phyloP scores from a whole-genome alignment of 2,888 invertebrate species.

The Drosophila colorata region DNA sequence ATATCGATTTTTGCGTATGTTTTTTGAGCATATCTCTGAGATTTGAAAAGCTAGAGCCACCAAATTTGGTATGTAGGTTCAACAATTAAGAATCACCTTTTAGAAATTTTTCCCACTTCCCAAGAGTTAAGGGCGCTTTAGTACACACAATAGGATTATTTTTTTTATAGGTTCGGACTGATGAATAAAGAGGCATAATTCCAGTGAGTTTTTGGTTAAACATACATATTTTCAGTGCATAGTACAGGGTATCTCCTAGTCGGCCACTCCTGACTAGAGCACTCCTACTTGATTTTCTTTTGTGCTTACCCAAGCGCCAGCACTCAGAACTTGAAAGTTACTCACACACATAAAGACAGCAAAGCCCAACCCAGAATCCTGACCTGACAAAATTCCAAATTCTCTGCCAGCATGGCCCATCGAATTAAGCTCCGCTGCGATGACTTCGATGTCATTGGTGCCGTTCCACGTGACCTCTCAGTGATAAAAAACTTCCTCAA shows the following conservation, averaged over 20 bases:
- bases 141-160: too few species aligned
- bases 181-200: too few species aligned
- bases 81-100: too few species aligned
- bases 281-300: neutral
- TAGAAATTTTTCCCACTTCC: too few species aligned
- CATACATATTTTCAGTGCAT: too few species aligned
- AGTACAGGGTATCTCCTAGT: slow-evolving; percentile 1
- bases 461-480: slow-evolving; percentile 69
- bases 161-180: too few species aligned
- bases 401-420: slow-evolving; percentile 56
- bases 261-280: neutral
- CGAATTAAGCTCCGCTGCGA: slow-evolving; percentile 61
- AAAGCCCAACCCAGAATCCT: slow-evolving; percentile 7
- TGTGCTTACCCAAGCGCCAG: slow-evolving; percentile 32
- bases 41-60: too few species aligned
- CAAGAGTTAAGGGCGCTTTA: too few species aligned
- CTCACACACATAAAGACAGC: slow-evolving; percentile 1
- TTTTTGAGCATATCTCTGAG: too few species aligned
- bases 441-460: slow-evolving; percentile 69
- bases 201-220: too few species aligned
- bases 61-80: too few species aligned
- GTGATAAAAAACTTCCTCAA: slow-evolving; percentile 70
- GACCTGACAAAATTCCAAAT: slow-evolving; percentile 45
- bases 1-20: too few species aligned
- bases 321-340: slow-evolving; percentile 19